These are phyloP conservation scores for Lypha dubia DNA, from an alignment of 2,888 invertebrate species.

Conservation along the genomic window DNA sequence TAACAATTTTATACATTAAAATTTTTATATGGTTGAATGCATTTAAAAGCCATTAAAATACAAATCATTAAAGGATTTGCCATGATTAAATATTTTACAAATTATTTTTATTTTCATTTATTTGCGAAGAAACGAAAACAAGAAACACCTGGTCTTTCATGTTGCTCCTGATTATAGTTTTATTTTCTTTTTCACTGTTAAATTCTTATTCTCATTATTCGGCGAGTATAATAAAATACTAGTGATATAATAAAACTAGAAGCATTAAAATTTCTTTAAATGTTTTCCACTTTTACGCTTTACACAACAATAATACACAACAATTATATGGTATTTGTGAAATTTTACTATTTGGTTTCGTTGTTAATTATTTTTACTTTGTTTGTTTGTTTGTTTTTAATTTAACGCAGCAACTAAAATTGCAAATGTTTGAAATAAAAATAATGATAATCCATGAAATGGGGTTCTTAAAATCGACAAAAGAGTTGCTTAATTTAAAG, in stretches of 20 bases:
- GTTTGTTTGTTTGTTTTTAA: neutral
- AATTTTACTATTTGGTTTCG: neutral
- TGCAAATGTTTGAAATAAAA: no score
- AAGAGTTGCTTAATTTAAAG: no score
- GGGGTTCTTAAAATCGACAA: no score
- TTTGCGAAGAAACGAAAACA: neutral
- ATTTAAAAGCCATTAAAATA: neutral
- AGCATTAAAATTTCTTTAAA: constrained; percentile 62
- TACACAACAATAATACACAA: constrained; percentile 51
- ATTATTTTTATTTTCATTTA: neutral
- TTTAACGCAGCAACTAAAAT: neutral
- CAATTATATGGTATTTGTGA: constrained; percentile 18
- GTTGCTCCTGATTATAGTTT: constrained; percentile 1
- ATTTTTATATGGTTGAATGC: neutral
- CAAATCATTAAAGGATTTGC: neutral
- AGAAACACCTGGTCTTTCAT: constrained; percentile 3
- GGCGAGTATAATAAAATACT: neutral
- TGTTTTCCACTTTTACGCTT: constrained; percentile 59
- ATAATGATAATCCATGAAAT: no score
- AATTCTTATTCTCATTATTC: neutral
- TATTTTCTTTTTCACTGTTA: neutral
- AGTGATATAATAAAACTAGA: neutral
- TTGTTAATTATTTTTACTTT: neutral
- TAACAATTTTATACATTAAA: no score
- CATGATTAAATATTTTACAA: neutral